phyloP scores from a whole-genome alignment of 2,797 vertebrate species.

The Florisuga fusca region DNA sequence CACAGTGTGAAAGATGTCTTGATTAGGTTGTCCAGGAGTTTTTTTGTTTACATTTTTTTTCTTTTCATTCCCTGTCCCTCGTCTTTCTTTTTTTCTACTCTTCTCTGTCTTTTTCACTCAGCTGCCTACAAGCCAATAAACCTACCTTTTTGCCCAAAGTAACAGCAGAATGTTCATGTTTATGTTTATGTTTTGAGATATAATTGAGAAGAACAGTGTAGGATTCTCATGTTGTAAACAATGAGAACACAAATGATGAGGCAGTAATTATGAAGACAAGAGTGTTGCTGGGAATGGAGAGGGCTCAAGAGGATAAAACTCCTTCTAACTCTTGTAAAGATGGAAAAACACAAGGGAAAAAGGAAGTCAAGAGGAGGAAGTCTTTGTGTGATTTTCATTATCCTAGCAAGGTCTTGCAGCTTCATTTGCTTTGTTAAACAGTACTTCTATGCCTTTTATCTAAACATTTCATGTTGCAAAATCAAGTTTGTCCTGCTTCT shows the following conservation, averaged over 20 bases:
- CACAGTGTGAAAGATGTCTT: neutral
- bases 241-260: neutral
- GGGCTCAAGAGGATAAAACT: neutral
- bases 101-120: neutral
- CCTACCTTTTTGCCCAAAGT: neutral
- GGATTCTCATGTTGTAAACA: neutral
- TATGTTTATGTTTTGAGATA: neutral
- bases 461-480: neutral
- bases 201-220: neutral
- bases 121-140: neutral
- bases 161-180: neutral
- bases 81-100: neutral
- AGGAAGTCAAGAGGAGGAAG: neutral
- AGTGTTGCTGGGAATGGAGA: neutral
- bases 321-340: neutral
- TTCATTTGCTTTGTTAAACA: neutral
- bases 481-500: neutral
- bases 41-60: neutral
- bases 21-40: neutral
- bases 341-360: neutral
- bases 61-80: neutral
- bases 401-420: neutral
- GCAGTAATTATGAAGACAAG: neutral
- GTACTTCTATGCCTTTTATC: neutral
- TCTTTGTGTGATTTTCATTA: neutral